Percentiles rank a stretch among this genome's conserved stretches.
phyloP scores from a whole-genome alignment of 2,888 invertebrate genomes.

The Epiblema foenella region DNA sequence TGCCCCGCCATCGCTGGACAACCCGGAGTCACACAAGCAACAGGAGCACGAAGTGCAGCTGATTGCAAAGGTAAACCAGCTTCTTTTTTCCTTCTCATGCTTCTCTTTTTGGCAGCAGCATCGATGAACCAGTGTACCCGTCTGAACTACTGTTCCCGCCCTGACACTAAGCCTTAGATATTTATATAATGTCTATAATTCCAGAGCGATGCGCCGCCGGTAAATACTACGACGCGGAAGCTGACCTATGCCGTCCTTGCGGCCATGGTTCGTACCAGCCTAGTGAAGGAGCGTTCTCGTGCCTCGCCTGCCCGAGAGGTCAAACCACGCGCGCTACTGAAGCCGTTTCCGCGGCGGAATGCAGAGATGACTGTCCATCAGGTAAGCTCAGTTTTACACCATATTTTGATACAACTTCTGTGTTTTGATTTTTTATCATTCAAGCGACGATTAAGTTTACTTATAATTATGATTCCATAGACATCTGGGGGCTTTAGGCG shows the following conservation, averaged over 20 bases:
- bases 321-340: constrained; percentile 96
- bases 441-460: too few relatives aligned
- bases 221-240: constrained; percentile 95
- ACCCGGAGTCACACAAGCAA: constrained; percentile 93
- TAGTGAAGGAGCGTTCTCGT: constrained; percentile 95
- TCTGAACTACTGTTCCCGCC: neutral
- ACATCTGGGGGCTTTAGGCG: too few relatives aligned
- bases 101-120: neutral
- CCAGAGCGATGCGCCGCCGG: constrained; percentile 96
- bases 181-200: constrained; percentile 44
- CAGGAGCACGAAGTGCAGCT: constrained; percentile 94
- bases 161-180: neutral
- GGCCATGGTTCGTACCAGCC: constrained; percentile 98
- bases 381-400: constrained; percentile 58
- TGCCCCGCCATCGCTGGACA: constrained; percentile 97
- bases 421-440: too few relatives aligned
- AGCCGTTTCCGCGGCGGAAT: constrained; percentile 94
- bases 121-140: neutral
- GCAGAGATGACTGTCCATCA: constrained; percentile 94
- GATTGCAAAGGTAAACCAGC: constrained; percentile 90
- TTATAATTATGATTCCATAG: too few relatives aligned
- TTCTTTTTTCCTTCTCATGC: neutral
- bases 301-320: constrained; percentile 94
- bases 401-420: too few relatives aligned
- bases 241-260: constrained; percentile 95